These are phyloP conservation scores for Listronotus bonariensis DNA, from an alignment of 1,140 invertebrate genomes.

Conservation along the genomic window DNA sequence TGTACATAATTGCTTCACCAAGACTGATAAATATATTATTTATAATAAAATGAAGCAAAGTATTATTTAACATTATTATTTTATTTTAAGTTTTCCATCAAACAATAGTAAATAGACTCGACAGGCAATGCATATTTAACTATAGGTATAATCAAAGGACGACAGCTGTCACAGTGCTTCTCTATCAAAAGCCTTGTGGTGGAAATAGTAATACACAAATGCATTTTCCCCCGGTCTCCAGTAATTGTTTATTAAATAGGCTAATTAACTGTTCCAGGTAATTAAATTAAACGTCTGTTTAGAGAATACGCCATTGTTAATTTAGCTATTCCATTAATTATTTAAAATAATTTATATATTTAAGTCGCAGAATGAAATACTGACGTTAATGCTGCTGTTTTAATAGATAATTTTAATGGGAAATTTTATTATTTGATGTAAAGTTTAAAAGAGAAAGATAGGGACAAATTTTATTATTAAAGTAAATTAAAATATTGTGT, in stretches of 20 bases:
- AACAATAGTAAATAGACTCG: conserved; percentile 6
- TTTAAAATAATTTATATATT: conserved; percentile 14
- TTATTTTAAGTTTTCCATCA: not conserved
- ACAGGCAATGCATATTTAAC: conserved; percentile 7
- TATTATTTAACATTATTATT: not conserved
- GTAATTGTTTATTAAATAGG: conserved; percentile 32
- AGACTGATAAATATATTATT: too few species aligned
- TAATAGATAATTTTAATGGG: too few species aligned
- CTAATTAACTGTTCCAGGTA: conserved; percentile 26
- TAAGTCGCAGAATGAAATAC: not conserved
- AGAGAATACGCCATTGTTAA: conserved; percentile 21
- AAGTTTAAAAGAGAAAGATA: too few species aligned
- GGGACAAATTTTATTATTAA: too few species aligned
- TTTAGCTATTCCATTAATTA: conserved; percentile 19
- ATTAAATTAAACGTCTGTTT: conserved; percentile 27
- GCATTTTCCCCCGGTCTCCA: conserved; percentile 16
- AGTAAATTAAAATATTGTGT: too few species aligned
- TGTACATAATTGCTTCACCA: too few species aligned
- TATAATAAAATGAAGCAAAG: too few species aligned
- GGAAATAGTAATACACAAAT: conserved; percentile 26
- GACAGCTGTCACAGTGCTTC: conserved; percentile 6
- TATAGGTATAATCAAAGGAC: conserved; percentile 5
- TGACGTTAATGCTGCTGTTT: not conserved
- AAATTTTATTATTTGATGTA: too few species aligned
- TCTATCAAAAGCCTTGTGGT: conserved; percentile 3